These are phyloP conservation scores for Drosophila meridionalis DNA, from an alignment of 2,888 invertebrate genomes.

Conservation along the genomic window DNA sequence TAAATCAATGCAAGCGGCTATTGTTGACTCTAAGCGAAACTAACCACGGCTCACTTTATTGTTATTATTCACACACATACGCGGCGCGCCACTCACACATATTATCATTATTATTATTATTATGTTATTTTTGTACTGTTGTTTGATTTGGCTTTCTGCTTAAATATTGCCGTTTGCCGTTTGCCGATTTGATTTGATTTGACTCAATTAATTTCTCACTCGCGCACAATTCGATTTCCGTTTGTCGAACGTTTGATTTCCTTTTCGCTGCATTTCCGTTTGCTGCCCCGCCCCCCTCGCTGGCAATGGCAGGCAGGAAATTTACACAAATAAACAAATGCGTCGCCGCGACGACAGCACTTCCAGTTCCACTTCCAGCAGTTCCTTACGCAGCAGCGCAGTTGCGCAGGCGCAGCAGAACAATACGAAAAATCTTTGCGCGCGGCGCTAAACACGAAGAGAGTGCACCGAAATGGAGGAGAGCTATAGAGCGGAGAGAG, in stretches of 20 bases:
- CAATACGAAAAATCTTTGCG: slow-evolving; percentile 29
- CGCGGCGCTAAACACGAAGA: neutral
- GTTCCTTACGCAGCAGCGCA: slow-evolving; percentile 26
- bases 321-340: slow-evolving; percentile 54
- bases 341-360: slow-evolving; percentile 28
- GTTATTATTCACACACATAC: slow-evolving; percentile 23
- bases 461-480: neutral
- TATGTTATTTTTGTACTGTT: slow-evolving; percentile 15
- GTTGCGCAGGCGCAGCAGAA: slow-evolving; percentile 55
- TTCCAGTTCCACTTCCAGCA: slow-evolving; percentile 29
- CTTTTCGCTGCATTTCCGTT: slow-evolving; percentile 56
- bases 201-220: slow-evolving; percentile 50
- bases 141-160: slow-evolving; percentile 22
- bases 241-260: slow-evolving; percentile 50
- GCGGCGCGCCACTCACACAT: neutral
- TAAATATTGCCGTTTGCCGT: slow-evolving; percentile 34
- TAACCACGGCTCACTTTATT: slow-evolving; percentile 32
- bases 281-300: slow-evolving; percentile 3
- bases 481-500: neutral
- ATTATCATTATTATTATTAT: slow-evolving; percentile 1
- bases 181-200: slow-evolving; percentile 26
- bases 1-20: slow-evolving; percentile 65
- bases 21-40: slow-evolving; percentile 37
- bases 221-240: slow-evolving; percentile 51
- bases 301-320: slow-evolving; percentile 57